Conservation (phyloP, 1,140 invertebrate genomes). For the Diorhabda carinulata region DNA sequence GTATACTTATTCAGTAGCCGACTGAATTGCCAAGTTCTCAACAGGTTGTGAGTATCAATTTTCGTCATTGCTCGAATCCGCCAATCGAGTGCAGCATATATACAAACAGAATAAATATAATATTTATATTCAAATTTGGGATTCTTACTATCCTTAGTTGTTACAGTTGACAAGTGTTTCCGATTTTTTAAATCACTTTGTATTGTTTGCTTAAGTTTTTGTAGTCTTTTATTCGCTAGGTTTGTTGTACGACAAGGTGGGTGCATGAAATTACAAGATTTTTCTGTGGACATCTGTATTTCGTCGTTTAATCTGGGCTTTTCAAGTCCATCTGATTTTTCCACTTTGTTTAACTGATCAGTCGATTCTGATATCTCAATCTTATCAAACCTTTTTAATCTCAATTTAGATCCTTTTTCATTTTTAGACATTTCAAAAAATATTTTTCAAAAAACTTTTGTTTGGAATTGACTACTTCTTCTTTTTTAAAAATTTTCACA, state of each 20-base stretch:
- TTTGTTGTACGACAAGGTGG: neutral
- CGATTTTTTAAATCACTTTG: neutral
- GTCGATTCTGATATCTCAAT: constrained; percentile 1
- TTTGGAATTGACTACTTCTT: too few relatives aligned
- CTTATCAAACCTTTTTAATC: neutral
- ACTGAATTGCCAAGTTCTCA: neutral
- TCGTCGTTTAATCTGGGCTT: neutral
- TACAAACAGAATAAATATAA: neutral
- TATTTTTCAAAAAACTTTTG: too few relatives aligned
- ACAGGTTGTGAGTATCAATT: neutral
- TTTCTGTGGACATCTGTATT: neutral
- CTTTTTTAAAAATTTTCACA: too few relatives aligned
- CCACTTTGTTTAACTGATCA: neutral
- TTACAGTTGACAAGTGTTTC: neutral
- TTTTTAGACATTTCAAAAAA: constrained; percentile 3
- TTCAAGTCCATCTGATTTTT: neutral
- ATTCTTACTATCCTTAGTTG: neutral
- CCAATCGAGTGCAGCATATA: neutral
- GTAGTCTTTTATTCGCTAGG: constrained; percentile 6
- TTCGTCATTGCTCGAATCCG: neutral
- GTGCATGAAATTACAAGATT: neutral
- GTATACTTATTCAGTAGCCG: too few relatives aligned
- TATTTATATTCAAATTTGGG: neutral
- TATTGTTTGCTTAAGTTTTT: constrained; percentile 5
- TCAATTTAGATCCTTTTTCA: neutral